Percentiles rank a stretch among this genome's conserved stretches.
phyloP scores from a whole-genome alignment of 2,888 invertebrate species.

The Metellina segmentata region DNA sequence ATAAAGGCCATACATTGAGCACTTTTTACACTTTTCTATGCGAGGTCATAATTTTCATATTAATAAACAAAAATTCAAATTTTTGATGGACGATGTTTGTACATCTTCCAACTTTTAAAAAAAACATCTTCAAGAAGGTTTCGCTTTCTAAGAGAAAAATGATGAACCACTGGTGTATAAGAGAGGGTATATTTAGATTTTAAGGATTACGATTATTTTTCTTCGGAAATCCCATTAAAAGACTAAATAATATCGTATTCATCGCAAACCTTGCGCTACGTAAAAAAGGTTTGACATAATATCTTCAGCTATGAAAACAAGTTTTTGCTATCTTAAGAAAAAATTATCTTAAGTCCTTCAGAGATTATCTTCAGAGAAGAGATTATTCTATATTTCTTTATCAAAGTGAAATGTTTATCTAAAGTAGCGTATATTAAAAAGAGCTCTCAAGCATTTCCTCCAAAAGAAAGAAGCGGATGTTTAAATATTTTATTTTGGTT shows the following conservation, averaged over 20 bases:
- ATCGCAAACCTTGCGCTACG: too few species aligned
- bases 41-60: not conserved
- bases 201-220: not conserved
- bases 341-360: not conserved
- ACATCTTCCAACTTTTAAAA: not conserved
- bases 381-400: not conserved
- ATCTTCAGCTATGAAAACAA: not conserved
- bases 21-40: too few species aligned
- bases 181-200: not conserved
- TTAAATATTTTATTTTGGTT: too few species aligned
- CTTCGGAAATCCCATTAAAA: not conserved
- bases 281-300: not conserved
- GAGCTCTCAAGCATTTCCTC: too few species aligned
- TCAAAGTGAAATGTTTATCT: not conserved
- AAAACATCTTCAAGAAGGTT: not conserved
- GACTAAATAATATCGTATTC: too few species aligned
- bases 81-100: not conserved
- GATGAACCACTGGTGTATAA: not conserved
- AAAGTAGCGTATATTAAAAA: not conserved
- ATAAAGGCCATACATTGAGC: too few species aligned
- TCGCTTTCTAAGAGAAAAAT: not conserved
- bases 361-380: not conserved
- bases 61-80: not conserved
- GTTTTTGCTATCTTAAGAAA: not conserved
- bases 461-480: too few species aligned